These are phyloP conservation scores for Aporophyla lueneburgensis DNA, from an alignment of 2,888 invertebrate genomes.

Conservation along the genomic window DNA sequence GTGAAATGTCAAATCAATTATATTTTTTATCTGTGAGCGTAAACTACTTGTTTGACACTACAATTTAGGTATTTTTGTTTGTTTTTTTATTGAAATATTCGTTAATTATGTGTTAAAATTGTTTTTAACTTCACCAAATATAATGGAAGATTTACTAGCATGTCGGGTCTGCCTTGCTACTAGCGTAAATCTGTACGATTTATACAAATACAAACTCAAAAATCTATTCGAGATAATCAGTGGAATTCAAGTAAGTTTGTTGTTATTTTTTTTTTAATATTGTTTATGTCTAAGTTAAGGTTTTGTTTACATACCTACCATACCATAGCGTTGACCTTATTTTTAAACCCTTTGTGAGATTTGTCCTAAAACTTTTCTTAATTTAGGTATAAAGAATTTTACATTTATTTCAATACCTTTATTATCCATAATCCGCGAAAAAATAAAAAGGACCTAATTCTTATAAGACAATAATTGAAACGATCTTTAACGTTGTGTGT, in stretches of 20 bases:
- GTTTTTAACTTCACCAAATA: conserved; percentile 66
- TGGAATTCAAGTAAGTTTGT: conserved; percentile 75
- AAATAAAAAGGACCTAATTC: no score
- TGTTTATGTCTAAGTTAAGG: neutral
- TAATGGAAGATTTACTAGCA: conserved; percentile 74
- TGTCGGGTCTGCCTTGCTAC: conserved; percentile 79
- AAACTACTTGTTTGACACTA: neutral
- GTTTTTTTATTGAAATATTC: conserved; percentile 14
- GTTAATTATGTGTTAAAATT: conserved; percentile 46
- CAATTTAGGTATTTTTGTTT: neutral
- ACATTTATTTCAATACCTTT: no score
- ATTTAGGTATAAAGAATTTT: no score
- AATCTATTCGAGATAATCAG: conserved; percentile 76
- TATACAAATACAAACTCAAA: conserved; percentile 74
- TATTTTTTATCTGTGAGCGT: conserved; percentile 17
- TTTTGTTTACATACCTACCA: conserved; percentile 12
- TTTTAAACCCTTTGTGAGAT: neutral
- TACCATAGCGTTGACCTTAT: neutral
- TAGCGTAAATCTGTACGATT: conserved; percentile 77
- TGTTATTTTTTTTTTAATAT: conserved; percentile 18
- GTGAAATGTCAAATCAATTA: conserved; percentile 18
- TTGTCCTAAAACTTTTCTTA: no score
- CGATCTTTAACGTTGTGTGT: no score
- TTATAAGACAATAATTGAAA: no score
- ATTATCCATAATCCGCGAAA: no score